phyloP scores from a whole-genome alignment of 2,888 invertebrate genomes.

The Diadromus collaris region DNA sequence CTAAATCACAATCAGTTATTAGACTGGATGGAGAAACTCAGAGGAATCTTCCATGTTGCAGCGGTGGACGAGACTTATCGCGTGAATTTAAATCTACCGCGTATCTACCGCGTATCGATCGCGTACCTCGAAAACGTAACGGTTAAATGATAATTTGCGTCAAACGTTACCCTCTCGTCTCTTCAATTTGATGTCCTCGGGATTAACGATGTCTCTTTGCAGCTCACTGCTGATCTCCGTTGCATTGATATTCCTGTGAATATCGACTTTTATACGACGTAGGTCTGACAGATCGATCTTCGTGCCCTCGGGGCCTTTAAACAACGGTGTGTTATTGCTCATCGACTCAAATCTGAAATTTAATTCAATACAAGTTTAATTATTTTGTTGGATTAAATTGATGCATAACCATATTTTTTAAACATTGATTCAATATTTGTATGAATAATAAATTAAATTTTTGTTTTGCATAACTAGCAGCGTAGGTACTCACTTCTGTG shows the following conservation, averaged over 20 bases:
- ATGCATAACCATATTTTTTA: neutral
- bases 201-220: constrained; percentile 67
- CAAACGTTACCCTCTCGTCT: constrained; percentile 71
- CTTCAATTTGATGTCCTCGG: constrained; percentile 69
- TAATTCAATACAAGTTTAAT: neutral
- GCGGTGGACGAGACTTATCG: neutral
- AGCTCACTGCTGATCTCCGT: constrained; percentile 56
- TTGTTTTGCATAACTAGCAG: neutral
- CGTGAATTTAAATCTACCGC: neutral
- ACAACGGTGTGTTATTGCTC: constrained; percentile 62
- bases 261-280: constrained; percentile 68
- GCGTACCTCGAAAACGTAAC: neutral
- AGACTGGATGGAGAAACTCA: neutral
- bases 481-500: constrained; percentile 57
- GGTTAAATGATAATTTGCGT: constrained; percentile 18
- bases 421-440: neutral
- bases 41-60: neutral
- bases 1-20: neutral
- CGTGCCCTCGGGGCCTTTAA: constrained; percentile 69
- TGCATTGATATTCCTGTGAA: constrained; percentile 65
- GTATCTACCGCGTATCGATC: neutral
- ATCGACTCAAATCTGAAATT: constrained; percentile 63
- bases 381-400: neutral
- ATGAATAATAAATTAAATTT: neutral
- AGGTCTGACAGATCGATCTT: constrained; percentile 64